These are phyloP conservation scores for Virgularia gustaviana DNA, from an alignment of 92 coral and sea anemone species.

Conservation along the genomic window DNA sequence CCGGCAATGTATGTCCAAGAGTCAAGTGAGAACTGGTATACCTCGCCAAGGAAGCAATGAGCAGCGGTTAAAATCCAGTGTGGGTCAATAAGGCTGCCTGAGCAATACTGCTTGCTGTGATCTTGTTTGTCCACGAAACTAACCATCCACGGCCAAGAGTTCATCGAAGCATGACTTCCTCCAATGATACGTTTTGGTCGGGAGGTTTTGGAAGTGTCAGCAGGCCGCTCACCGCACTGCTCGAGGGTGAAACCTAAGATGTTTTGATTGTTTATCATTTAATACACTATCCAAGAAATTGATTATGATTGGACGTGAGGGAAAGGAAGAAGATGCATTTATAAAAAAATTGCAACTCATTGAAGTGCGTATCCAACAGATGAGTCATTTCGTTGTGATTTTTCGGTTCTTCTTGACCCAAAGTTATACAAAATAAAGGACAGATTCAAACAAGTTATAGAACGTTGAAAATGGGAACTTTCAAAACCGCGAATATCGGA, in stretches of 20 bases:
- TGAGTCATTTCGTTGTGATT: no score
- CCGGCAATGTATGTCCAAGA: slow-evolving; percentile 65
- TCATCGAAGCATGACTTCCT: slow-evolving; percentile 55
- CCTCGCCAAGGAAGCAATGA: slow-evolving; percentile 58
- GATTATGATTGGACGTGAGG: no score
- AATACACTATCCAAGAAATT: no score
- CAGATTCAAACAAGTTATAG: no score
- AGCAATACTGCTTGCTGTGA: slow-evolving; percentile 60
- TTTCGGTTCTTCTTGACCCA: no score
- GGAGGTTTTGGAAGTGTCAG: slow-evolving; percentile 23
- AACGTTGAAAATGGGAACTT: no score
- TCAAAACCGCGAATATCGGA: no score
- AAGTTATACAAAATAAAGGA: no score
- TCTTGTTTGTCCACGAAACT: slow-evolving; percentile 40
- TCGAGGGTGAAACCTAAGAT: slow-evolving; percentile 3
- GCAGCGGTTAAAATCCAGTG: slow-evolving; percentile 75
- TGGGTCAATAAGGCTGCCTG: slow-evolving; percentile 68
- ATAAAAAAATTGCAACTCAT: no score
- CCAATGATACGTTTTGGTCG: slow-evolving; percentile 66
- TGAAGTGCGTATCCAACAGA: no score
- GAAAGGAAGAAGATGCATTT: no score
- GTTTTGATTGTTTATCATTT: no score
- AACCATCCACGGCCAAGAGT: slow-evolving; percentile 86
- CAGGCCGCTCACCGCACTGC: slow-evolving; percentile 17
- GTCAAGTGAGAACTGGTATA: slow-evolving; percentile 68